Evolutionary conservation across 2,888 invertebrate genomes (phyloP).

Genomic region (Sepiola atlantica): DNA sequence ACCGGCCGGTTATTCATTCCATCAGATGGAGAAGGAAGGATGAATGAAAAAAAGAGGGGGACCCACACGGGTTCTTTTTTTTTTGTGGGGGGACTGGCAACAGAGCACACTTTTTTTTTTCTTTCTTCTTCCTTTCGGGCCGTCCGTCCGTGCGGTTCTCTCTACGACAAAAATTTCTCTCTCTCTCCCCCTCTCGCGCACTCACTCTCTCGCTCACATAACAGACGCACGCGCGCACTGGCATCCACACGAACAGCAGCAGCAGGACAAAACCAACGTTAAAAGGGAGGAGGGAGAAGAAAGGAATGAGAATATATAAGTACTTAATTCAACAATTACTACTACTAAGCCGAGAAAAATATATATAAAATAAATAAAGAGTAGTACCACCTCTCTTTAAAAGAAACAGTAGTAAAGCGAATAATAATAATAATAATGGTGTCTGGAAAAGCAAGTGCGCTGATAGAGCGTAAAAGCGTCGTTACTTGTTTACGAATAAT

Average conservation of each 20-base stretch:
- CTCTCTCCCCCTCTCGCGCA: no score
- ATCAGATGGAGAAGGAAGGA: conserved; percentile 33
- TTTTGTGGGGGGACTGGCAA: not conserved
- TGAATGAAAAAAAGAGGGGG: not conserved
- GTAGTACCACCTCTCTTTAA: not conserved
- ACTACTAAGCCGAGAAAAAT: not conserved
- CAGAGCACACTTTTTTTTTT: not conserved
- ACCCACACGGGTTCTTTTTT: not conserved
- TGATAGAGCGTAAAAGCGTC: not conserved
- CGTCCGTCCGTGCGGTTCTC: not conserved
- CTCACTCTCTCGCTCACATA: no score
- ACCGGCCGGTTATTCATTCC: conserved; percentile 44
- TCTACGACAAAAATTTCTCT: not conserved
- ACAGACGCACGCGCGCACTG: not conserved
- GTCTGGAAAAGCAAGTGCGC: not conserved
- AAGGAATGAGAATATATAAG: not conserved
- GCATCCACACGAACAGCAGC: not conserved
- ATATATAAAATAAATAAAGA: not conserved
- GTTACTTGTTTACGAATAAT: not conserved
- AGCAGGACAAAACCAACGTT: not conserved
- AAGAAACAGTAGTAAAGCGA: not conserved
- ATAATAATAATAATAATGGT: not conserved
- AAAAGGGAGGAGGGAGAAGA: not conserved
- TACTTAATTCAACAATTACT: conserved; percentile 32
- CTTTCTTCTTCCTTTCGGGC: not conserved